Percentiles rank a stretch among this genome's conserved stretches.
phyloP scores from a whole-genome alignment of 2,113 vertebrate genomes.

The Hirundichthys speculiger region DNA sequence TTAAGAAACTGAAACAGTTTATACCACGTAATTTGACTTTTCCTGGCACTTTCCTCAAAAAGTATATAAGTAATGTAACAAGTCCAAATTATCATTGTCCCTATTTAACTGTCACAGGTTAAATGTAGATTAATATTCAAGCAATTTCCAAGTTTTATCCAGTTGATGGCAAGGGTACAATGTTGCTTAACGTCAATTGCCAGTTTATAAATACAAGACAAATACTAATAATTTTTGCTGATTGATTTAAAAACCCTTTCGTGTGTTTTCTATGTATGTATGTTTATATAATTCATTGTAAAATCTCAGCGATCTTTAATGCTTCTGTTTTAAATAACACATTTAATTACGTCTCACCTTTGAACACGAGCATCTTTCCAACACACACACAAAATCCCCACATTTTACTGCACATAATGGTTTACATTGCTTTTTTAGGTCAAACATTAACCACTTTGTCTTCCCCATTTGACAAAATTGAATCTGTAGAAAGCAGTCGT shows the following conservation, averaged over 20 bases:
- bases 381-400: no score
- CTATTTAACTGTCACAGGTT: background rate
- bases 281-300: no score
- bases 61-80: background rate
- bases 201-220: background rate
- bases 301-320: no score
- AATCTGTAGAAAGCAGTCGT: slow-evolving; percentile 46
- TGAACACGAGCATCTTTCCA: no score
- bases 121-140: background rate
- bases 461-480: slow-evolving; percentile 32
- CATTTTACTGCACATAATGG: no score
- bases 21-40: background rate
- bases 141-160: background rate
- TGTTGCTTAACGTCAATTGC: background rate
- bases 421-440: no score
- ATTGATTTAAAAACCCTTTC: no score
- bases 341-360: no score
- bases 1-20: background rate
- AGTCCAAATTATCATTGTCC: no score
- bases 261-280: no score
- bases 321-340: no score
- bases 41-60: background rate
- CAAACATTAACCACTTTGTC: slow-evolving; percentile 45
- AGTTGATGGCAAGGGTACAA: background rate
- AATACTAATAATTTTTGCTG: no score